Base-by-base conservation (phyloP, 2,888 invertebrate genomes). In the Lamellibrachia columna region DNA sequence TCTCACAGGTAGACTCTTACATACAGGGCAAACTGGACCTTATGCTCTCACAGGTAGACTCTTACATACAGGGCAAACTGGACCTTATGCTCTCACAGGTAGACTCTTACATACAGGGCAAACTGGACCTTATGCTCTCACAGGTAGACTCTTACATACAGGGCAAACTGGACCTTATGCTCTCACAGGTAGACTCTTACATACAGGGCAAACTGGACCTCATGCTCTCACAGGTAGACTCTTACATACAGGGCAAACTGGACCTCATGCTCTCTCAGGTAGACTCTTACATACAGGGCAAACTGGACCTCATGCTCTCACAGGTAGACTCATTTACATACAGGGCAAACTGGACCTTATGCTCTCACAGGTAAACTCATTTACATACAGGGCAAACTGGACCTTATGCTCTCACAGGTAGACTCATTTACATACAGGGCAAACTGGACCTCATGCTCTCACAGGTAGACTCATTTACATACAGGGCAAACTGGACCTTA, bases 371-470 rank as follows among this genome's bases (percentile, higher is more conserved):
- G n/a, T n/a, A n/a, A n/a, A n/a, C n/a, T n/a, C n/a, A n/a, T n/a
- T n/a, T n/a, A n/a, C n/a, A n/a, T n/a, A n/a, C 97, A 97, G 94
- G 98, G 98, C 7, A 97, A 97, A 91, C 96, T 98, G 90, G 97
- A 97, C 94, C 96, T 98, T 55, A 96, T 98, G 90, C 94, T 96
- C 11, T 95, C 95, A 90, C 95, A 96, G 95, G 95, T 96, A 75
- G 58, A 9, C 22, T 15, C 60, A 60, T 22, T 4, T 11, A 60
- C 60, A 8, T 11, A 60, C 60, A 11, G 15, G 55, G 3, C 55
- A 55, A 55, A 9, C 55, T 55, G 1, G 55, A 55, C 55, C 60
- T 60, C 15, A 60, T 15, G 15, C 60, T 15, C 0, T 60, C 60
- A 15, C 60, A 60, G 15, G 60, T 60, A 60, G 15, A 60, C 40